A percentile compares a stretch with the other conserved stretches of the same genome.
Evolutionary conservation across 2,888 invertebrate genomes (phyloP).

Genomic region (Heliconius aoede): DNA sequence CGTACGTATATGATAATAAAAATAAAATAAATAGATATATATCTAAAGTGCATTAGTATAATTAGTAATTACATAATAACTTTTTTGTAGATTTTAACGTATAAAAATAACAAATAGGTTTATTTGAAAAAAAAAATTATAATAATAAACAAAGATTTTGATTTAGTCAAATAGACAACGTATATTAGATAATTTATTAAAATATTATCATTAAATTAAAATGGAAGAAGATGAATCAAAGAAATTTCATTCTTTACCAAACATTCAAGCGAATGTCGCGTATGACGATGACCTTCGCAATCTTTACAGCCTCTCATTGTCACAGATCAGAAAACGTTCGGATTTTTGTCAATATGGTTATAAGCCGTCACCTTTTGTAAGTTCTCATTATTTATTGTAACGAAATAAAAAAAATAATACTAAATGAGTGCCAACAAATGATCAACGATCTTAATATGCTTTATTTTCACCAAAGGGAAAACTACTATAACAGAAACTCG

Average conservation of each 20-base stretch:
- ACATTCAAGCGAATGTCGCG: conserved; percentile 47
- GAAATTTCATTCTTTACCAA: conserved; percentile 53
- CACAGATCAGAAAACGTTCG: conserved; percentile 57
- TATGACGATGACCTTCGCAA: conserved; percentile 52
- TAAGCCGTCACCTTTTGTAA: conserved; percentile 72
- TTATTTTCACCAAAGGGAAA: too few relatives aligned
- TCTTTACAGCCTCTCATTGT: conserved; percentile 64
- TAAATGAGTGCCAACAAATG: too few relatives aligned
- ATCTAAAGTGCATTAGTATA: too few relatives aligned
- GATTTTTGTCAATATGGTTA: conserved; percentile 59
- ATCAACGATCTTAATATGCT: too few relatives aligned
- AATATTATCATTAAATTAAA: not conserved
- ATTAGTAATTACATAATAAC: not conserved
- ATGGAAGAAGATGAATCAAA: conserved; percentile 31
- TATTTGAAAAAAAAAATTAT: not conserved
- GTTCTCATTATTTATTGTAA: conserved; percentile 34
- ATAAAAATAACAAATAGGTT: not conserved
- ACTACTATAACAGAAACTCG: too few relatives aligned
- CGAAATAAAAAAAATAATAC: not conserved
- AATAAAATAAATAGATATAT: too few relatives aligned
- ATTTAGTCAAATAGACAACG: conserved; percentile 1
- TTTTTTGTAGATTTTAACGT: not conserved
- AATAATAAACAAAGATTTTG: not conserved
- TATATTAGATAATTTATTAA: not conserved
- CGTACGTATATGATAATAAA: too few relatives aligned